Percentiles rank a stretch among this genome's conserved stretches.
Conservation (phyloP, 2,113 vertebrate species). For the Crotalus tigris region DNA sequence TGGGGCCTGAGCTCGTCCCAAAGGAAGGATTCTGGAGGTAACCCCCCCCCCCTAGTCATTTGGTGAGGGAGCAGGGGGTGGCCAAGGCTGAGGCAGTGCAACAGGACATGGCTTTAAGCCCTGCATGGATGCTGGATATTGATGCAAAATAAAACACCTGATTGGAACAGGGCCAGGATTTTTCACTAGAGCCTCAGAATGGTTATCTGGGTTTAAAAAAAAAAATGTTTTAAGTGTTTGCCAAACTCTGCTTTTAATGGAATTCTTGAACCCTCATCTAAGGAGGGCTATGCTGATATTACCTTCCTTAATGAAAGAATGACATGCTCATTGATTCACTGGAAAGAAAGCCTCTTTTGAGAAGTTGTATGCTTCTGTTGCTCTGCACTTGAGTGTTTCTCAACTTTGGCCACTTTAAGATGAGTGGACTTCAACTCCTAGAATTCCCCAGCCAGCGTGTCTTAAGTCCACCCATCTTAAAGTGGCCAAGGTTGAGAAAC, state of each 20-base stretch:
- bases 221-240: neutral
- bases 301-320: neutral
- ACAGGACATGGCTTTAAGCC: neutral
- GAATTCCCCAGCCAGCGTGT: neutral
- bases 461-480: neutral
- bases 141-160: neutral
- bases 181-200: neutral
- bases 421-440: neutral
- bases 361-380: neutral
- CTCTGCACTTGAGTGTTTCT: neutral
- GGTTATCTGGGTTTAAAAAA: neutral
- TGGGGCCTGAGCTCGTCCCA: neutral
- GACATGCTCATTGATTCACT: neutral
- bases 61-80: neutral
- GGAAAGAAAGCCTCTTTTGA: neutral
- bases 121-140: neutral
- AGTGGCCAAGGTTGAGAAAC: neutral
- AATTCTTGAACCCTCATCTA: neutral
- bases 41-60: neutral
- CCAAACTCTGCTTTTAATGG: neutral
- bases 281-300: too few relatives aligned
- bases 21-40: slow-evolving; percentile 30
- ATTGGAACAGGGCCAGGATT: neutral
- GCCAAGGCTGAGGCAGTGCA: neutral
- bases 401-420: neutral